A percentile compares a stretch with the other conserved stretches of the same genome.
Conservation (phyloP, 2,113 vertebrate genomes). For the Lepisosteus oculatus region DNA sequence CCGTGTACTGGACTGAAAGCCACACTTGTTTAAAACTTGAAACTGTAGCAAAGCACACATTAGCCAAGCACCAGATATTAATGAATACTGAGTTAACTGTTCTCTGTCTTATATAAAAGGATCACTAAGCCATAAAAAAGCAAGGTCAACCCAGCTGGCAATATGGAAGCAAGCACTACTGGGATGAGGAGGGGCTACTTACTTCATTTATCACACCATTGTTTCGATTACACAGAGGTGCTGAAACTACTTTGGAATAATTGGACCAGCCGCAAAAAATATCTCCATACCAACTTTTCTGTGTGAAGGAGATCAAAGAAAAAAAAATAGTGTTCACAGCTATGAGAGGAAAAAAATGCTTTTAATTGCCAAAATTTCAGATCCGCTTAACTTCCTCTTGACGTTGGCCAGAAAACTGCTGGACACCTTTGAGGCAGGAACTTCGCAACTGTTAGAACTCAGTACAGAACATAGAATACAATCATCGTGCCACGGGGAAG, state of each 20-base stretch:
- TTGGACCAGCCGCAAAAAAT: background rate
- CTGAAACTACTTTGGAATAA: constrained; percentile 10
- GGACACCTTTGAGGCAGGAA: too few species aligned
- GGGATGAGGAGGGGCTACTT: background rate
- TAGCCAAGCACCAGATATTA: background rate
- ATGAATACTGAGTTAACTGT: constrained; percentile 4
- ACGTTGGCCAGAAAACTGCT: too few species aligned
- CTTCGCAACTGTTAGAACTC: too few species aligned
- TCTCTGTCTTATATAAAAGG: background rate
- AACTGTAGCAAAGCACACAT: background rate
- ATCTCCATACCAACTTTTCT: background rate
- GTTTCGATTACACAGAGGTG: constrained; percentile 10
- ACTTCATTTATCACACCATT: background rate
- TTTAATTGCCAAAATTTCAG: constrained; percentile 15
- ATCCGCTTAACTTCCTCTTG: constrained; percentile 5
- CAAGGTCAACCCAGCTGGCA: background rate
- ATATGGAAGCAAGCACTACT: background rate
- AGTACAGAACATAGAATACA: too few species aligned
- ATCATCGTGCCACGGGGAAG: too few species aligned
- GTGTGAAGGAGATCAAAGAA: constrained; percentile 16
- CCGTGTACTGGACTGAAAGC: too few species aligned
- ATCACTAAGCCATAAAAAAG: background rate
- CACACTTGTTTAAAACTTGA: background rate
- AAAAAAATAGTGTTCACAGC: background rate
- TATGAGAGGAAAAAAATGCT: constrained; percentile 5